Base-by-base conservation (phyloP, 2,113 vertebrate species). In the Melanocharis versteri region DNA sequence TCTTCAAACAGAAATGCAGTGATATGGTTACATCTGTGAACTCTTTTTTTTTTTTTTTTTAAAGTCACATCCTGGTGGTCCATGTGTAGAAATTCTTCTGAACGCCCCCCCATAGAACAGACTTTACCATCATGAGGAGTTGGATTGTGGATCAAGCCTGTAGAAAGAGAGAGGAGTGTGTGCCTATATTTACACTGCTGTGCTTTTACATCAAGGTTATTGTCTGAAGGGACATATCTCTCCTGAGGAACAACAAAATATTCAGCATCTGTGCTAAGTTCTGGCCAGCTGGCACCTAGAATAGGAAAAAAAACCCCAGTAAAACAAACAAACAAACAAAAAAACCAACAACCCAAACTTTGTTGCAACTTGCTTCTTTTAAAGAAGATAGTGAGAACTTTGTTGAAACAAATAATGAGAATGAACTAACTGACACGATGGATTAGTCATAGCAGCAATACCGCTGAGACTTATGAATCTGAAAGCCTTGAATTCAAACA, bases 1-100 rank as follows among this genome's bases (percentile, higher is more conserved):
- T 66, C 28, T 80, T 86, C 30, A 26, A 77, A 37, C 11, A 77
- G 22, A 76, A 87, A 24, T 66, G n/a, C 9, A 48, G 6, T 0
- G 3, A 60, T 57, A 73, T 0, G 2, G 24, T 65, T 7, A 13
- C 0, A 0, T 21, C n/a, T 66, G 15, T 31, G 50, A 68, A 42
- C 4, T 24, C n/a, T n/a, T n/a, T n/a, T n/a, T n/a, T n/a, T 11
- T 30, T 44, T 50, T 78, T 81, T 33, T 71, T 69, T 50, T 22
- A 12, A 64, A 69, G 17, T 30, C 30, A 14, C 11, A 44, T 65
- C 16, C 50, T 57, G 27, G 20, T 50, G 15, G 31, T 58, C 10
- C 11, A 2, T 11, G 6, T 71, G 31, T n/a, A 70, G 28, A 79
- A 78, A 73, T 28, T 50, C 35, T 76, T 31, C 44, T 64, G 21